Evolutionary conservation across 2,888 invertebrate genomes (phyloP), one percentile per base, ranked within the genome.

Genomic region (Orgyia antiqua): DNA sequence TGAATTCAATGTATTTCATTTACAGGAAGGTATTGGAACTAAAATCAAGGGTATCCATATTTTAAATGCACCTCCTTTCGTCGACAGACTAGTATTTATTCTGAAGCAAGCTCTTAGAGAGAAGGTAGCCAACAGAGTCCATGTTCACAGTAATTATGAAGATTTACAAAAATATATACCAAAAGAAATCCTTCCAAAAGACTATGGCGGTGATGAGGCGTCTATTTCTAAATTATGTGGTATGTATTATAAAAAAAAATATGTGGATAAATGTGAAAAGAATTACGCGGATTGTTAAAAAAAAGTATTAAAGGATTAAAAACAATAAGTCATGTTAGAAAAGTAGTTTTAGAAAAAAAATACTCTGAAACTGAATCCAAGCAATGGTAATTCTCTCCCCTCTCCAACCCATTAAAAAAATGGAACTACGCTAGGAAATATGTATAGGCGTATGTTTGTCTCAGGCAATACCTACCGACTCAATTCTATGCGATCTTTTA

Each of bases 41-140:
- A 83, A 78, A 59, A 77, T 84, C 18, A 82, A 80, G 53, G 84
- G 84, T 0, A 83, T 84, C 23, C 84, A 84, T 41, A 66, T 84
- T 4, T 11, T 84, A 6, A 77, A 83, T 35, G 83, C 84, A 0
- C 79, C 84, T 2, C 42, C 72, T 0, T 84, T 76, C 27, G 64
- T 84, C 1, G 82, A 84, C 33, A 75, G 64, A 41, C 31, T 84
- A 7, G 47, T 84, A 0, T 74, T 67, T 18, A 12, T 84, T 1
- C 35, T 84, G 2, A 84, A 83, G 37, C 77, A 78, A 51, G 74
- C 71, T 2, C 57, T 84, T 0, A 65, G 70, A 11, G 77, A 76
- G 32, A 84, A 84, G 40, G 71, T 84, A 2, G 83, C 82, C 0
- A 73, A 55, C 17, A 63, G 84, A 10, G 51, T 83, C 0, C 76